Percentiles rank a stretch among this genome's conserved stretches.
These are phyloP conservation scores for Pongo pygmaeus DNA, from an alignment of 2,113 vertebrate species.

Conservation along the genomic window DNA sequence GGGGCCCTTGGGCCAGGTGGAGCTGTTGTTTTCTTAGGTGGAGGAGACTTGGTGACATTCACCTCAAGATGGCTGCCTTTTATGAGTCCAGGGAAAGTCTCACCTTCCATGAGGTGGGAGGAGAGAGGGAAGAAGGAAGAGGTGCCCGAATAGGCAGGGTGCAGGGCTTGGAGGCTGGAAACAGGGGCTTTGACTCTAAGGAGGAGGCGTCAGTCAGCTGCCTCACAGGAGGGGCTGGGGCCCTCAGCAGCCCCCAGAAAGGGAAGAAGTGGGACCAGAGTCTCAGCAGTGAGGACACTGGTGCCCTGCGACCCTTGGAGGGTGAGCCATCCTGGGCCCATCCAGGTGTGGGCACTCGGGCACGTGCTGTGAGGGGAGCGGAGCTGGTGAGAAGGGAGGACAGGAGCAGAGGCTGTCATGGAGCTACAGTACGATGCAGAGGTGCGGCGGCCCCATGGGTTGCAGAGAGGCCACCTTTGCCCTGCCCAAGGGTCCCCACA, in stretches of 20 bases:
- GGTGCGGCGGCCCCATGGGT: not conserved
- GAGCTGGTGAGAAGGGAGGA: too few relatives aligned
- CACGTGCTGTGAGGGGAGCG: not conserved
- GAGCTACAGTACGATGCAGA: too few relatives aligned
- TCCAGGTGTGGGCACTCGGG: not conserved
- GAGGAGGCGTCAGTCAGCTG: not conserved
- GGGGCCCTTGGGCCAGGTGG: accelerated
- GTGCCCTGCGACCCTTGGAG: too few relatives aligned
- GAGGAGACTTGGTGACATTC: not conserved
- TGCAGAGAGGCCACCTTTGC: not conserved
- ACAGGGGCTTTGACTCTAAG: not conserved
- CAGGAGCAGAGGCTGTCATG: not conserved
- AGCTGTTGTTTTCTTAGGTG: not conserved
- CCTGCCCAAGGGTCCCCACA: not conserved
- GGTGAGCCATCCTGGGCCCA: not conserved
- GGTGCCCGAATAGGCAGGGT: too few relatives aligned
- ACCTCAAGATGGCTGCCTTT: not conserved
- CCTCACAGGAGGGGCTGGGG: not conserved
- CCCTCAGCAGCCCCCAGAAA: not conserved
- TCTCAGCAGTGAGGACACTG: not conserved
- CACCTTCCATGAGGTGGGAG: not conserved
- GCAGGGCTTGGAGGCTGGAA: not conserved
- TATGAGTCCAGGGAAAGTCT: too few relatives aligned
- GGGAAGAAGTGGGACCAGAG: not conserved
- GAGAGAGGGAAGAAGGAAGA: not conserved